Conservation (phyloP, 2,113 vertebrate genomes). For the Chaetorhynchus papuensis region DNA sequence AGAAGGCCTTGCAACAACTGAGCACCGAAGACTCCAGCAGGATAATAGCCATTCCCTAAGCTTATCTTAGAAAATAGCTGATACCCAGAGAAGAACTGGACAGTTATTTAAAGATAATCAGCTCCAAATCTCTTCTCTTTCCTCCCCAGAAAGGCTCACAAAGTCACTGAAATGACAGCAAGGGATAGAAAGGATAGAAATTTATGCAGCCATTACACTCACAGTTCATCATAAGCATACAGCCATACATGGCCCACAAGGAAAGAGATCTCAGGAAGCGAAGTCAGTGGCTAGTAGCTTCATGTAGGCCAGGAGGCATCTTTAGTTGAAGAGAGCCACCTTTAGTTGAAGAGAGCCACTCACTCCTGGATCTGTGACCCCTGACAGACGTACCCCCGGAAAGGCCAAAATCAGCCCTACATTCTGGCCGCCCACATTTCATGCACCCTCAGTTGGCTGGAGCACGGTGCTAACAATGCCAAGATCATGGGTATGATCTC, state of each 20-base stretch:
- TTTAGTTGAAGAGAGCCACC: not conserved
- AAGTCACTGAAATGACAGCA: not conserved
- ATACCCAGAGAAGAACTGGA: not conserved
- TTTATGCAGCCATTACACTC: not conserved
- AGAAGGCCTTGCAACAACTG: not conserved
- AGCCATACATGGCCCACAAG: fast-evolving
- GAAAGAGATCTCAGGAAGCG: not conserved
- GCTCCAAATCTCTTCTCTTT: not conserved
- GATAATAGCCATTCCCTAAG: not conserved
- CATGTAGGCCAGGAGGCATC: fast-evolving
- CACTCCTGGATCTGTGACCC: not conserved
- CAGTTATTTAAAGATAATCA: not conserved
- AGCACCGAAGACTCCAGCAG: not conserved
- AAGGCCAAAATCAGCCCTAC: not conserved
- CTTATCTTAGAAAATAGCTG: not conserved
- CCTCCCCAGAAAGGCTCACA: not conserved
- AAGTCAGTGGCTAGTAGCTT: not conserved
- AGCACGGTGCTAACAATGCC: not conserved
- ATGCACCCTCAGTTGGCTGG: not conserved
- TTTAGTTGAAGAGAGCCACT: not conserved
- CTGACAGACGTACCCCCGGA: fast-evolving
- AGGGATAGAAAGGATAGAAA: not conserved
- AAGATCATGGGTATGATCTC: no score
- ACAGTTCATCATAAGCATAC: not conserved
- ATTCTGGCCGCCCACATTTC: not conserved